Percentiles rank a stretch among this genome's conserved stretches.
phyloP scores from a whole-genome alignment of 2,797 vertebrate genomes.

The Loris lydekkerianus region DNA sequence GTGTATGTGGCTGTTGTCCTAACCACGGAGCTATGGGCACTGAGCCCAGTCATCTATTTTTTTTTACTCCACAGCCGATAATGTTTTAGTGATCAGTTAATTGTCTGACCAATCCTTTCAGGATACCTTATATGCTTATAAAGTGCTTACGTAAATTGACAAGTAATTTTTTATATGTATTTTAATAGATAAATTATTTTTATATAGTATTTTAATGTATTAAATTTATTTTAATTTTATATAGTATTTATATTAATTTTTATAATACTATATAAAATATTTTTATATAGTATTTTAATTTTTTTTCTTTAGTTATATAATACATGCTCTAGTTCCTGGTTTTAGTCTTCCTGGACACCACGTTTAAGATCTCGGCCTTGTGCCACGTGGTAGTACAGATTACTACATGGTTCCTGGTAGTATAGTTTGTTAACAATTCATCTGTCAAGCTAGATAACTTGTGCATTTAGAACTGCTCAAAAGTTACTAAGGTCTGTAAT shows the following conservation, averaged over 20 bases:
- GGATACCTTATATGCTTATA: not conserved
- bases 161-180: constrained; percentile 2
- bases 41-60: not conserved
- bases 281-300: not conserved
- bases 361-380: constrained; percentile 7
- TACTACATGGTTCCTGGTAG: constrained; percentile 52
- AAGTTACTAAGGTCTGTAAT: constrained; percentile 77
- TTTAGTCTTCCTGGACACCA: not conserved
- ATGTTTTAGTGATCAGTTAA: not conserved
- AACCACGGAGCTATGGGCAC: too few species aligned
- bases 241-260: too few species aligned
- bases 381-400: not conserved
- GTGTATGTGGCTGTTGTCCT: too few species aligned
- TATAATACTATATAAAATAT: too few species aligned
- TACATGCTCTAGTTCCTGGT: not conserved
- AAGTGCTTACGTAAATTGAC: not conserved
- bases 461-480: constrained; percentile 68
- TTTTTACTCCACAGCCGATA: not conserved
- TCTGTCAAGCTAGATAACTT: constrained; percentile 76
- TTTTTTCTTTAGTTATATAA: not conserved
- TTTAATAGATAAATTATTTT: not conserved
- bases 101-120: constrained; percentile 14
- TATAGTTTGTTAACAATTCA: constrained; percentile 59
- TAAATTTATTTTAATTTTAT: too few species aligned
- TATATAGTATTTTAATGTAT: too few species aligned